Evolutionary conservation across 1,140 invertebrate genomes (phyloP), one percentile per base, ranked within the genome.

Genomic region (Panagrolaimus sp.): DNA sequence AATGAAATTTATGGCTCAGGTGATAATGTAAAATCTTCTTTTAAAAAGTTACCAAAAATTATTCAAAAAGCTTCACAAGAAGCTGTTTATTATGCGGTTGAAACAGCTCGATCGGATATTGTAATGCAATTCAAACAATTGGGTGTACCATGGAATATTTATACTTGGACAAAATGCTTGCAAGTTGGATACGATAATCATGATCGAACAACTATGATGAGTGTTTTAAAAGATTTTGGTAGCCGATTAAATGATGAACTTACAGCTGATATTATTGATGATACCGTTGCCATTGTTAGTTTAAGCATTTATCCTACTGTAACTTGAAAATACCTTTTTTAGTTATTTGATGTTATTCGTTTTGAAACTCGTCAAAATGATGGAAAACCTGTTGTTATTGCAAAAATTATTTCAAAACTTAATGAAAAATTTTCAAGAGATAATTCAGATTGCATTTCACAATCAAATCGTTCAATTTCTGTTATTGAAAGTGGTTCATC

Each of bases 21-120:
- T 12, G 32, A 24, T 12, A 15, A 46, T 14, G 10, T 14, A 8
- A 17, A 12, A 28, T 65, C 44, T 9, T 17, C 38, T 26, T 65
- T 43, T 14, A 15, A 21, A 65, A 65, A 65, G 38, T n/a, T 65
- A 28, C 38, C 44, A 17, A 43, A 32, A 45, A 14, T 44, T 65
- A 38, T 65, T 38, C 28, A 65, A 43, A 46, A 65, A 14, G 32
- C 32, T 32, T 43, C 63, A 47, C 32, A 38, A 12, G 68, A 70
- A 70, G 68, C 68, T 6, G 17, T 70, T 43, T 70, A 70, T 43
- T 70, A 65, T 44, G 43, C 68, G 14, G 63, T 70, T 46, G 63
- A 48, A 43, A 68, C 24, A 8, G 68, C 65, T 12, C 43, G 67
- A 15, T 43, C 67, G 21, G 45, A 48, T 12, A 43, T 55, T 15